Percentiles rank a stretch among this genome's conserved stretches.
phyloP scores from a whole-genome alignment of 2,113 vertebrate genomes.

The Sarotherodon lohbergeri region DNA sequence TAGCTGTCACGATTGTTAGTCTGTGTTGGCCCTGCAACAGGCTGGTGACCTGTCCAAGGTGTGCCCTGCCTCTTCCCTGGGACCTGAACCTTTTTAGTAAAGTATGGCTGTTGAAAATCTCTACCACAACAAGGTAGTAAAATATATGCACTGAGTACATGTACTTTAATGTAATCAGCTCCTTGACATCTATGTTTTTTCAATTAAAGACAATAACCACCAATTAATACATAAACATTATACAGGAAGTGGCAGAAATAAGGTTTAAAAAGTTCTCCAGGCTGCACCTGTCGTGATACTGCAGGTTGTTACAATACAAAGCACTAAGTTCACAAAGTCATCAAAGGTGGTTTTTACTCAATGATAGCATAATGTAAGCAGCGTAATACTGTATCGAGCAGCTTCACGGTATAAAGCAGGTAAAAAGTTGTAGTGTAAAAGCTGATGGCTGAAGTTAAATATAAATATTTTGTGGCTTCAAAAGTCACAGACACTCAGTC shows the following conservation, averaged over 20 bases:
- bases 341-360: not conserved
- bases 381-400: not conserved
- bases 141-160: not conserved
- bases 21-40: not conserved
- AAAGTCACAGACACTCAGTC: not conserved
- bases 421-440: not conserved
- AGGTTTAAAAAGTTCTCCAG: not conserved
- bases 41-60: not conserved
- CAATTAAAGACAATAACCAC: not conserved
- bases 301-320: not conserved
- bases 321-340: not conserved
- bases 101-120: not conserved
- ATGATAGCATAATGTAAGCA: not conserved
- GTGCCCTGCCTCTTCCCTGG: not conserved
- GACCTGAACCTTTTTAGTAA: not conserved
- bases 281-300: not conserved
- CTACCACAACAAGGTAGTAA: not conserved
- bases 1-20: not conserved
- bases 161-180: not conserved
- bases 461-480: not conserved
- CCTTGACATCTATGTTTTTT: not conserved
- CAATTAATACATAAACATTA: not conserved
- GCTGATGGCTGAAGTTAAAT: not conserved
- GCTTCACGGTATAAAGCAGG: not conserved
- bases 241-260: not conserved